Conservation (phyloP, 2,113 vertebrate genomes). For the Oryctolagus cuniculus region DNA sequence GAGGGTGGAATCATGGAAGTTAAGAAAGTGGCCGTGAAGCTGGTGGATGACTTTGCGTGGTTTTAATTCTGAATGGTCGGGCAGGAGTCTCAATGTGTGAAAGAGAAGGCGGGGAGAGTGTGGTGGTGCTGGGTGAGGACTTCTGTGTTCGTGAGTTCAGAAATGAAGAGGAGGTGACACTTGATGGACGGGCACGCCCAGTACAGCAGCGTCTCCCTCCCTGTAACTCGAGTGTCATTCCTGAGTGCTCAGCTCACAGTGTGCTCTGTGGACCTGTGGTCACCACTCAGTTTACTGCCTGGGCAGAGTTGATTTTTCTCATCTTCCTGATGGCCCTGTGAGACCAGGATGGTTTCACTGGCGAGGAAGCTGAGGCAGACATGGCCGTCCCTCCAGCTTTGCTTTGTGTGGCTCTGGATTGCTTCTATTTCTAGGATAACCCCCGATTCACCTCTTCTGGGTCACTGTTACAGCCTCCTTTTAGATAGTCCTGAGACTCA, state of each 20-base stretch:
- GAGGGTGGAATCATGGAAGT: neutral
- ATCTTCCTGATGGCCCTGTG: neutral
- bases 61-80: slow-evolving; percentile 56
- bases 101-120: slow-evolving; percentile 49
- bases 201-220: neutral
- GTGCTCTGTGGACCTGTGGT: neutral
- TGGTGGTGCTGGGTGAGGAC: slow-evolving; percentile 4
- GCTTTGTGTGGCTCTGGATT: neutral
- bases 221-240: neutral
- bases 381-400: neutral
- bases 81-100: slow-evolving; percentile 63
- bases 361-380: neutral
- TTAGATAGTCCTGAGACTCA: neutral
- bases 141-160: slow-evolving; percentile 55
- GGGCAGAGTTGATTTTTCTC: neutral
- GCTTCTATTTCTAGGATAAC: neutral
- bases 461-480: neutral
- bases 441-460: neutral
- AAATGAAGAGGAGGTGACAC: slow-evolving; percentile 30
- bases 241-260: neutral
- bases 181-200: neutral
- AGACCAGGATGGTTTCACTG: neutral
- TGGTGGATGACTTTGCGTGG: slow-evolving; percentile 32
- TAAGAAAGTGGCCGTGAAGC: slow-evolving; percentile 44
- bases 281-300: neutral